A percentile compares a stretch with the other conserved stretches of the same genome.
Evolutionary conservation across 1,140 invertebrate species (phyloP).

Genomic region (Hyles euphorbiae): DNA sequence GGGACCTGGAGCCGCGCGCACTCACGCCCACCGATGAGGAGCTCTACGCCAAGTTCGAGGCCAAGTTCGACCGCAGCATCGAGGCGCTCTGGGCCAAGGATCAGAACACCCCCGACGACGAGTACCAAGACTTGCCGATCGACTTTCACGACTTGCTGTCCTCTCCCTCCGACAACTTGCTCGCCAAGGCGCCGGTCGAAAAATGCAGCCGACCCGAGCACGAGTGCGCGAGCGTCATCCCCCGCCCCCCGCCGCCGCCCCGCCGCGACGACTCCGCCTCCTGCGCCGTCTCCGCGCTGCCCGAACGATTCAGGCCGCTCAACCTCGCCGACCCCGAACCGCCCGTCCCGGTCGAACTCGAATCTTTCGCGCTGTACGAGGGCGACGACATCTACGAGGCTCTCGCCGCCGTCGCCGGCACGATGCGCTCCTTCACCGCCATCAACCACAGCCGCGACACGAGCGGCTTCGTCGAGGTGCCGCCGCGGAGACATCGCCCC

Average conservation of each 20-base stretch:
- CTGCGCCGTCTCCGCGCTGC: constrained; percentile 49
- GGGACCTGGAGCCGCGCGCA: constrained; percentile 45
- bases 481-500: constrained; percentile 51
- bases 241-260: constrained; percentile 18
- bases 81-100: constrained; percentile 78
- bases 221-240: constrained; percentile 53
- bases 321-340: constrained; percentile 45
- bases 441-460: constrained; percentile 77
- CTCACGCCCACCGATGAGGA: constrained; percentile 70
- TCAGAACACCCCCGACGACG: constrained; percentile 68
- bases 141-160: constrained; percentile 77
- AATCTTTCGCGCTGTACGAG: constrained; percentile 50
- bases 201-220: constrained; percentile 56
- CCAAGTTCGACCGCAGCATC: constrained; percentile 80
- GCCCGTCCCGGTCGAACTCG: constrained; percentile 37
- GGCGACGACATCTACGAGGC: constrained; percentile 57
- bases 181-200: constrained; percentile 57
- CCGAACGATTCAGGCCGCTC: constrained; percentile 58
- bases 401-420: constrained; percentile 49
- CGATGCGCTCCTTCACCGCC: constrained; percentile 64
- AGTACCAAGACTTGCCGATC: constrained; percentile 76
- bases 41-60: constrained; percentile 79
- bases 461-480: constrained; percentile 77
- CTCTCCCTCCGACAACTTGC: constrained; percentile 71
- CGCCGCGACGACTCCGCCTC: constrained; percentile 38